Base-by-base conservation (phyloP, 2,113 vertebrate species). In the Sialia sialis region DNA sequence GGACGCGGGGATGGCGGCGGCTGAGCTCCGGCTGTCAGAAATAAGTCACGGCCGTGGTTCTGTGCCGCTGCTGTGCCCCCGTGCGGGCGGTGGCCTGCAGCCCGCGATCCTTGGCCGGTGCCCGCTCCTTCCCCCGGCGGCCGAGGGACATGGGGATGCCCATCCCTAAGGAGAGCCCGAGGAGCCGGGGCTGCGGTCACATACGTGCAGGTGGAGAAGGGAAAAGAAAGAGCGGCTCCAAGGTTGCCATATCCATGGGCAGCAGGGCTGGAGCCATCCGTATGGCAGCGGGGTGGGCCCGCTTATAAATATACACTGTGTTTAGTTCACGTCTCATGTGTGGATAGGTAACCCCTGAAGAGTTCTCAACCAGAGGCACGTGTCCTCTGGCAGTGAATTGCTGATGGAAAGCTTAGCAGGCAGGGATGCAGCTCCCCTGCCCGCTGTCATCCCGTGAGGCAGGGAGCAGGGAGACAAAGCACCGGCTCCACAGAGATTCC, bases 221-320 rank as follows among this genome's bases (percentile, higher is more conserved):
- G 44, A 11, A 3, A 25, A 34, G 25, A 27, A 23, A 9, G 8
- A 46, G 38, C 25, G 18, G 1, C 8, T 13, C 34, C 17, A 4
- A 6, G 4, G 59, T 13, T 60, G 21, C 17, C n/a, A 0, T 4
- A 4, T 6, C 11, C 11, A 0, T 3, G 44, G n/a, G 44, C 52
- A 7, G 59, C 54, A 3, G 23, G 13, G 32, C 38, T 39, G 48
- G 41, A 41, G 18, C 14, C 8, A 1, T 38, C n/a, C 5, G 1
- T 15, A 1, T 5, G 3, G 32, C 49, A 49, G 16, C 5, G 3
- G 23, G 16, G 8, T 27, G 26, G 46, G 32, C 34, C 19, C 0
- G 20, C 13, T 21, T 52, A 0, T 0, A 4, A 3, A 0, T 1
- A 1, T 0, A 1, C 21, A 4, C 18, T 23, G 11, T 30, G 19